These are phyloP conservation scores for Gnatocerus cornutus DNA, from an alignment of 2,888 invertebrate genomes.

Conservation along the genomic window DNA sequence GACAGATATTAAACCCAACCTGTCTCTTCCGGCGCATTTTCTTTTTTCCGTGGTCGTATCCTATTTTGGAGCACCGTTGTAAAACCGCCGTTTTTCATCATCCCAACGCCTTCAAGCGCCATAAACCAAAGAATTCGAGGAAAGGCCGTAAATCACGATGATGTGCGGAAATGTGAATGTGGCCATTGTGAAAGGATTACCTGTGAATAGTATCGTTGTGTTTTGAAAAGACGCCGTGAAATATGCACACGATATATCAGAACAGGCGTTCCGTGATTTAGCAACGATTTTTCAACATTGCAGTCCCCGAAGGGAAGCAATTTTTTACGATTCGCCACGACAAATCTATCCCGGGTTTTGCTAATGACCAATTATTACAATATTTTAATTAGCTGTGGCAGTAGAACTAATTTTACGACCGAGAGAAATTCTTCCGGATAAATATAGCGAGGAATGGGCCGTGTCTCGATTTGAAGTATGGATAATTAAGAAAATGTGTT, in stretches of 20 bases:
- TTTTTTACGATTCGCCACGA: slow-evolving; percentile 40
- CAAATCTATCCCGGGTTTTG: slow-evolving; percentile 21
- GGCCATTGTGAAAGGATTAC: slow-evolving; percentile 44
- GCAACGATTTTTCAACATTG: slow-evolving; percentile 13
- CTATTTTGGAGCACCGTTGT: not conserved
- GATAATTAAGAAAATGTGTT: not conserved
- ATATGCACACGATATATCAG: slow-evolving; percentile 38
- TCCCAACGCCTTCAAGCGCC: slow-evolving; percentile 1
- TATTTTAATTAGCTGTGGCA: slow-evolving; percentile 48
- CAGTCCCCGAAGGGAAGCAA: not conserved
- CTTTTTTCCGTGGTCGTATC: not conserved
- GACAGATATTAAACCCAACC: too few relatives aligned
- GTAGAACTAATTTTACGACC: slow-evolving; percentile 45
- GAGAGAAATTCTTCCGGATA: slow-evolving; percentile 7
- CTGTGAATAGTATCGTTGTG: slow-evolving; percentile 47
- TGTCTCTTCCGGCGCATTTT: not conserved
- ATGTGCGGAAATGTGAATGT: slow-evolving; percentile 43
- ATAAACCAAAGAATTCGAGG: slow-evolving; percentile 22
- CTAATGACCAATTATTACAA: slow-evolving; percentile 45
- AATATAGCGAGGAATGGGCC: slow-evolving; percentile 10
- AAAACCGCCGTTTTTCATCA: not conserved
- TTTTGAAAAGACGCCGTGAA: slow-evolving; percentile 35
- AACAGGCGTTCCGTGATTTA: slow-evolving; percentile 42
- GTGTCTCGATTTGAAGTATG: slow-evolving; percentile 6
- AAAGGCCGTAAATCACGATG: slow-evolving; percentile 42